These are phyloP conservation scores for Agapornis roseicollis DNA, from an alignment of 2,113 vertebrate species.

Conservation along the genomic window DNA sequence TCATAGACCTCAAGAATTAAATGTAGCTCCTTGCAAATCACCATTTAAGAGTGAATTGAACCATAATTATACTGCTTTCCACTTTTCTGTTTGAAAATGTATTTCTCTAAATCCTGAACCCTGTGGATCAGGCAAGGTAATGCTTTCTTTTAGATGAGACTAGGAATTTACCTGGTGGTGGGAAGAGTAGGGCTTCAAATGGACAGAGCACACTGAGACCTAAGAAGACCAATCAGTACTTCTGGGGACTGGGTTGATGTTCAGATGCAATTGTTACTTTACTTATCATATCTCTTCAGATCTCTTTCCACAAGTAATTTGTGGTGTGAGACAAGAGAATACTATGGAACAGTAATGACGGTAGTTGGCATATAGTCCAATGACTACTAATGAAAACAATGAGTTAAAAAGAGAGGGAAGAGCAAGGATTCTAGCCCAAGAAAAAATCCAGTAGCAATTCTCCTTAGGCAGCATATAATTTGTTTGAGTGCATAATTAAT, in stretches of 20 bases:
- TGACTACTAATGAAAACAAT: not conserved
- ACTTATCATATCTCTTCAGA: not conserved
- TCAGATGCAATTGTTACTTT: not conserved
- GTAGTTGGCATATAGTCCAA: not conserved
- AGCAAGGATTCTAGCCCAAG: conserved; percentile 9
- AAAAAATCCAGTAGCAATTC: conserved; percentile 62
- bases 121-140: not conserved
- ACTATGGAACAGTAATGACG: not conserved
- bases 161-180: not conserved
- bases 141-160: not conserved
- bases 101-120: not conserved
- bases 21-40: not conserved
- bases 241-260: rapidly evolving
- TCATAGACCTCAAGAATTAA: not conserved
- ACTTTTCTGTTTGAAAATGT: not conserved
- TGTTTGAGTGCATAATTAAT: conserved; percentile 78
- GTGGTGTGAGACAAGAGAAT: not conserved
- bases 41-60: not conserved
- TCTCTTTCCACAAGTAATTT: not conserved
- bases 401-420: conserved; percentile 37
- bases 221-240: rapidly evolving
- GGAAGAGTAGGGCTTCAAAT: not conserved
- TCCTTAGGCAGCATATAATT: conserved; percentile 73
- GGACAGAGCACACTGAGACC: not conserved
- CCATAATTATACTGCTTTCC: not conserved